Evolutionary conservation across 2,888 invertebrate genomes (phyloP), one percentile per base, ranked within the genome.

Genomic region (Spisula solida): DNA sequence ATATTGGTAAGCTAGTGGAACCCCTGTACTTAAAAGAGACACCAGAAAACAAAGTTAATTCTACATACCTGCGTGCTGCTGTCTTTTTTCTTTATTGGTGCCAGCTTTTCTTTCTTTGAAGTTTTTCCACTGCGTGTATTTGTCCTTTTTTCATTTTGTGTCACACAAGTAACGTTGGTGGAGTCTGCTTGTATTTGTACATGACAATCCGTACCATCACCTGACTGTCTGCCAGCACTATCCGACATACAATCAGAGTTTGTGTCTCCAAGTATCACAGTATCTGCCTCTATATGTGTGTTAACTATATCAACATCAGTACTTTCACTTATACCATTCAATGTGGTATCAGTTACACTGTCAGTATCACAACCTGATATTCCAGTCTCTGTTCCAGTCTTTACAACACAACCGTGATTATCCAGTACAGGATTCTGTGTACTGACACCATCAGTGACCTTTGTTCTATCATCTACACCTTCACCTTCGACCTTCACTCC

Each of bases 81-180:
- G 66, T 92, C 92, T 85, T 92, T 92, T 70, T 92, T 92, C 88
- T 88, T 92, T 25, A 92, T 75, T 41, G 92, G 88, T 41, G 88
- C 79, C n/a, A 86, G 86, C 87, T 92, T 92, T 79, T 90, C 92
- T 80, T 92, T 92, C 78, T 92, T 92, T 29, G 78, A 55, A 0
- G 86, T 70, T 78, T 89, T 89, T 6, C 91, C 88, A 41, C 79
- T 80, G 16, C 89, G 85, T 48, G 70, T 79, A n/a, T 82, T 85
- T 29, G 85, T 75, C n/a, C 83, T n/a, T 81, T 84, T 86, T n/a
- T 80, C 83, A 16, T 20, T 82, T 78, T 85, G 48, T 55, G 85
- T 85, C 51, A 79, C 79, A 79, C 48, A 51, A 16, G 78, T 34
- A 56, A 55, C 56, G 31, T 85, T 85, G 34, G 85, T 78, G 78